These are phyloP conservation scores for Chaetodon auriga DNA, from an alignment of 2,113 vertebrate species.

Conservation along the genomic window DNA sequence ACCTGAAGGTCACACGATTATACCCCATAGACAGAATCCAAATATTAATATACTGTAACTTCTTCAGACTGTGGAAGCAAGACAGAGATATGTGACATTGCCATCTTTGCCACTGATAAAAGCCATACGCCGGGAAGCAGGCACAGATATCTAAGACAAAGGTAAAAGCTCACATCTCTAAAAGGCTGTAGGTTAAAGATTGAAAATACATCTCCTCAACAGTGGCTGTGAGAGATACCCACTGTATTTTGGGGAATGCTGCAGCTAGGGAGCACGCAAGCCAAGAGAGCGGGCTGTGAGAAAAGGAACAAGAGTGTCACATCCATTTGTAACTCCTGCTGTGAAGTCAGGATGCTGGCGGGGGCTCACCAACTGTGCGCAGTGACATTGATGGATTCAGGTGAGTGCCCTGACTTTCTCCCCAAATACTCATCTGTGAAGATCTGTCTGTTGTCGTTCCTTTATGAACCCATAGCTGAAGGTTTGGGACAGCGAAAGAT, in stretches of 20 bases:
- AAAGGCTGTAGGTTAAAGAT: slow-evolving; percentile 58
- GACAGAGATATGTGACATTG: slow-evolving; percentile 2
- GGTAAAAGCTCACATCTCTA: slow-evolving; percentile 51
- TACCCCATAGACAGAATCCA: slow-evolving; percentile 31
- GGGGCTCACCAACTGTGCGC: slow-evolving; percentile 58
- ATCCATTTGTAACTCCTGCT: slow-evolving; percentile 77
- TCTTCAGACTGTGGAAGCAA: background rate
- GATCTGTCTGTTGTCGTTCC: slow-evolving; percentile 59
- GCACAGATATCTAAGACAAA: slow-evolving; percentile 23
- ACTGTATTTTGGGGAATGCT: slow-evolving; percentile 47
- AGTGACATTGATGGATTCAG: slow-evolving; percentile 71
- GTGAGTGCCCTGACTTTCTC: slow-evolving; percentile 48
- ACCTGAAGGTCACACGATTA: slow-evolving; percentile 66
- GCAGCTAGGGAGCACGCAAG: slow-evolving; percentile 16
- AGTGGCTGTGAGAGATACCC: slow-evolving; percentile 25
- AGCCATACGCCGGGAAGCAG: slow-evolving; percentile 1
- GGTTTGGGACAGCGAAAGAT: slow-evolving; percentile 36
- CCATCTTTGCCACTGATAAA: slow-evolving; percentile 2
- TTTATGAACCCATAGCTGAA: slow-evolving; percentile 60
- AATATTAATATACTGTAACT: slow-evolving; percentile 41
- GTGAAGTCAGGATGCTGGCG: slow-evolving; percentile 66
- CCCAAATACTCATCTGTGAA: slow-evolving; percentile 61
- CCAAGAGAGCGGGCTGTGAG: slow-evolving; percentile 43
- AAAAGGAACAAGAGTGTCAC: slow-evolving; percentile 63
- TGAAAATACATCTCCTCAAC: slow-evolving; percentile 50